Evolutionary conservation across 64 coral and sea anemone genomes (phyloP).

Genomic region (Dendronephthya gigantea): DNA sequence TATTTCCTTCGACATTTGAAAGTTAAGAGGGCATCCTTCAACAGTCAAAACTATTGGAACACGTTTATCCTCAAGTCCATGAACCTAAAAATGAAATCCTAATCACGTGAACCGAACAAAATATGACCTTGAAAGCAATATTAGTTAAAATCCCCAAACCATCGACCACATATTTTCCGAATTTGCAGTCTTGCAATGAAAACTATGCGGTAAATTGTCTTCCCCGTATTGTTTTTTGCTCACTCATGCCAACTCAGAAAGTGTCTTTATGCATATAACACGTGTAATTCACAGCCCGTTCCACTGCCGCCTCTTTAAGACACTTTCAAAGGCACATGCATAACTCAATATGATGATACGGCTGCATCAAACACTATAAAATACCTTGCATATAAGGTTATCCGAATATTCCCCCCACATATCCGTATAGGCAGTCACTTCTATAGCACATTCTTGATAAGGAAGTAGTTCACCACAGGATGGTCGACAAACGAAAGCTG

Average conservation of each 20-base stretch:
- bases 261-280: too few relatives aligned
- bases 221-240: too few relatives aligned
- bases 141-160: too few relatives aligned
- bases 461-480: conserved; percentile 80
- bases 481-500: conserved; percentile 63
- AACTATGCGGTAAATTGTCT: too few relatives aligned
- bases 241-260: too few relatives aligned
- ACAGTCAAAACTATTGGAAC: conserved; percentile 75
- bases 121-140: too few relatives aligned
- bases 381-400: conserved; percentile 70
- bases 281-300: too few relatives aligned
- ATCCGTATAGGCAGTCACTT: conserved; percentile 70
- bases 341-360: too few relatives aligned
- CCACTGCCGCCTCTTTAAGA: too few relatives aligned
- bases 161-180: too few relatives aligned
- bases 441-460: conserved; percentile 75
- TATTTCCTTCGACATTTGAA: conserved; percentile 95
- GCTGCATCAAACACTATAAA: neutral
- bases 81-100: conserved; percentile 37
- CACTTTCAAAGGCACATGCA: too few relatives aligned
- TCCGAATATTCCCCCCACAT: conserved; percentile 94
- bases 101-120: neutral
- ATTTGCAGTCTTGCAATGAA: too few relatives aligned
- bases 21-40: conserved; percentile 80
- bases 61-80: conserved; percentile 66